Percentiles rank a stretch among this genome's conserved stretches.
Evolutionary conservation across 2,888 invertebrate species (phyloP).

Genomic region (Gymnosoma rotundatum): DNA sequence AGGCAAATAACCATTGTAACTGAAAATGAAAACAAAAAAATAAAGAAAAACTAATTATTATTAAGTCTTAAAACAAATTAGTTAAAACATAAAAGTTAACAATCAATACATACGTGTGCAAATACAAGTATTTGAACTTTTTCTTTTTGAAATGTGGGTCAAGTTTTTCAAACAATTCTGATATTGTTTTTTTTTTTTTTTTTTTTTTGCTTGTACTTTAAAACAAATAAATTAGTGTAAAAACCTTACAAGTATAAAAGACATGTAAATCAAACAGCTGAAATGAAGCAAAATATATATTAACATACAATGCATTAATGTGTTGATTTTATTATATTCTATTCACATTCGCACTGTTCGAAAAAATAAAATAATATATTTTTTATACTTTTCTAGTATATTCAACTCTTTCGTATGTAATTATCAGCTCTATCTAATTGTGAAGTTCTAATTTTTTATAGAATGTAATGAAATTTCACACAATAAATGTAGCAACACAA

Average conservation of each 20-base stretch:
- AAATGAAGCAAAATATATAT: neutral
- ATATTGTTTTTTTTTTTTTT: neutral
- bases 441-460: conserved; percentile 60
- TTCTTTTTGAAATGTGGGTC: conserved; percentile 19
- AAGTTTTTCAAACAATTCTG: conserved; percentile 27
- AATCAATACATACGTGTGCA: neutral
- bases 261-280: neutral
- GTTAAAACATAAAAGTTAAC: neutral
- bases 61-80: neutral
- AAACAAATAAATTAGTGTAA: conserved; percentile 37
- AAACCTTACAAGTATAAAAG: neutral
- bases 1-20: conserved; percentile 97
- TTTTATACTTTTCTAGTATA: neutral
- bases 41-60: conserved; percentile 26
- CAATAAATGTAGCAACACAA: conserved; percentile 28
- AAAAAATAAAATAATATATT: neutral
- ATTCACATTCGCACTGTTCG: conserved; percentile 33
- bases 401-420: conserved; percentile 7
- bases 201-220: neutral
- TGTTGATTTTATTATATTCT: conserved; percentile 13
- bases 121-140: neutral
- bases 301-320: conserved; percentile 37
- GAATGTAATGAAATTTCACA: conserved; percentile 65
- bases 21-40: conserved; percentile 81
- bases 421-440: conserved; percentile 56